Evolutionary conservation across 2,888 invertebrate genomes (phyloP).

Genomic region (Pandemis cinnamomeana): DNA sequence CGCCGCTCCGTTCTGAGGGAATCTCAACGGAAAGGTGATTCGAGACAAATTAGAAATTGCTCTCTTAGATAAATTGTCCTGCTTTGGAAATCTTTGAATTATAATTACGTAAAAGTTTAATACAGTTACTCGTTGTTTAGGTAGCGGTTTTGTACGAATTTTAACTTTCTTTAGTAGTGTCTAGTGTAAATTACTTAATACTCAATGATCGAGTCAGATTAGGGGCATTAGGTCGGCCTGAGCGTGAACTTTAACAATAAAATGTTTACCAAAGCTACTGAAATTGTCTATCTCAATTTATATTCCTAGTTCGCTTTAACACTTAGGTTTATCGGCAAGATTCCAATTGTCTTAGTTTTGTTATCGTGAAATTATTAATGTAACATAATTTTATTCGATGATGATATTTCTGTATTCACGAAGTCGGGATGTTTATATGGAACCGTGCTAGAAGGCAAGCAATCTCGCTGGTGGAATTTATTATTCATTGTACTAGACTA

Average conservation of each 20-base stretch:
- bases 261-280: constrained; percentile 82
- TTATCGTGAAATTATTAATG: constrained; percentile 70
- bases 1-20: constrained; percentile 47
- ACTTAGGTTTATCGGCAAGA: constrained; percentile 80
- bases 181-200: constrained; percentile 59
- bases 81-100: constrained; percentile 35
- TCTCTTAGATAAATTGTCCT: constrained; percentile 61
- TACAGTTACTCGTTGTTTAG: constrained; percentile 39
- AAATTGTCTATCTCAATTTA: constrained; percentile 82
- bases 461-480: constrained; percentile 33
- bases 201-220: constrained; percentile 55
- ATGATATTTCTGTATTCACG: constrained; percentile 56
- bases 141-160: constrained; percentile 37
- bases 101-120: constrained; percentile 33
- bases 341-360: constrained; percentile 79
- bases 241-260: constrained; percentile 57
- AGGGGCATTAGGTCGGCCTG: constrained; percentile 35
- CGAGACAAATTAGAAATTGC: constrained; percentile 61
- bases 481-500: neutral
- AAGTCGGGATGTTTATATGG: constrained; percentile 76
- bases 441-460: constrained; percentile 73
- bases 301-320: constrained; percentile 84
- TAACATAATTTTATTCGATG: constrained; percentile 67
- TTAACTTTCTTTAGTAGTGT: constrained; percentile 34
- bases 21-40: constrained; percentile 52